These are phyloP conservation scores for Polia nebulosa DNA, from an alignment of 2,888 invertebrate genomes.

Conservation along the genomic window DNA sequence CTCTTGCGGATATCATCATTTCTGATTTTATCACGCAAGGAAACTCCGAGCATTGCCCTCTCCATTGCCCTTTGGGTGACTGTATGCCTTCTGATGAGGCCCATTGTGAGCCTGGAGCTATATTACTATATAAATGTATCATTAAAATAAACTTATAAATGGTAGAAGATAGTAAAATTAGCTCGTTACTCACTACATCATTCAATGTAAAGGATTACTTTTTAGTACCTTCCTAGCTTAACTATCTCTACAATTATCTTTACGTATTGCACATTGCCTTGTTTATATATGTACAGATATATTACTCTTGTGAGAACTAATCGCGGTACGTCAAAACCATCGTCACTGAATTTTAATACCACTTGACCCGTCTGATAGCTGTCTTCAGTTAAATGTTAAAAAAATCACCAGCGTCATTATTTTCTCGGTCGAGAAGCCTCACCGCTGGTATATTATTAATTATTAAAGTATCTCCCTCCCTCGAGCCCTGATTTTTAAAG, in stretches of 20 bases:
- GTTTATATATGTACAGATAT: background rate
- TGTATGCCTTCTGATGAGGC: too few relatives aligned
- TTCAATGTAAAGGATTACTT: background rate
- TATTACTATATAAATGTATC: too few relatives aligned
- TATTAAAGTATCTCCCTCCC: conserved; percentile 74
- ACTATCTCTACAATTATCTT: background rate
- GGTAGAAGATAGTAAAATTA: background rate
- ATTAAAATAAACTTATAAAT: background rate
- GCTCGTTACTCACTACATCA: too few relatives aligned
- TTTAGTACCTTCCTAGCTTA: background rate
- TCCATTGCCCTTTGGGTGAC: too few relatives aligned
- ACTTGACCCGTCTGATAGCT: conserved; percentile 70
- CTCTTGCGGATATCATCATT: too few relatives aligned
- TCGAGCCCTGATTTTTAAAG: conserved; percentile 73
- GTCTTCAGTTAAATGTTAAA: conserved; percentile 76
- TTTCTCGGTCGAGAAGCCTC: conserved; percentile 71
- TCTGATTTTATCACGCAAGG: too few relatives aligned
- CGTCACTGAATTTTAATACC: conserved; percentile 52
- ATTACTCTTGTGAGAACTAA: background rate
- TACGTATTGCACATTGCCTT: background rate
- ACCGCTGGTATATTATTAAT: conserved; percentile 78
- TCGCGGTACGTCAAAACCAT: conserved; percentile 20
- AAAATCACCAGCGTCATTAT: conserved; percentile 79
- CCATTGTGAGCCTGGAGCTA: too few relatives aligned
- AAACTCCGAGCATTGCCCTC: too few relatives aligned